Percentiles rank a stretch among this genome's conserved stretches.
Evolutionary conservation across 2,797 vertebrate species (phyloP).

Genomic region (Rhynchotus rufescens): DNA sequence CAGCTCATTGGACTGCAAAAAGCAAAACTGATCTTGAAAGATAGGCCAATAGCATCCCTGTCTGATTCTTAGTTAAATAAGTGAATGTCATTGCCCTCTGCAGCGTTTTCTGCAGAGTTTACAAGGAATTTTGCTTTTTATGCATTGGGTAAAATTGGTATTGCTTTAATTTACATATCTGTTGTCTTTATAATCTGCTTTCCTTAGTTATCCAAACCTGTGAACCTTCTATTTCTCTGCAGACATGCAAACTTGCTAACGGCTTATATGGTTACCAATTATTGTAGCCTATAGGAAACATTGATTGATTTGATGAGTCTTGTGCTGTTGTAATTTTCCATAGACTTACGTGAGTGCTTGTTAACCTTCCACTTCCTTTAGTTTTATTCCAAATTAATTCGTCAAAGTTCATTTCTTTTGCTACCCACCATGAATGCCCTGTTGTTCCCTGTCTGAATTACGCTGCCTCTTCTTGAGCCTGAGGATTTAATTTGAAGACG

Average conservation of each 20-base stretch:
- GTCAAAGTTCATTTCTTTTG: background rate
- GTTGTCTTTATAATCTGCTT: background rate
- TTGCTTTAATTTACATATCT: background rate
- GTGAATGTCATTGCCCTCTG: background rate
- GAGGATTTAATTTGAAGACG: background rate
- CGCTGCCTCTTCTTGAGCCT: background rate
- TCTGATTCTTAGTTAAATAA: background rate
- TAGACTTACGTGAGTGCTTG: background rate
- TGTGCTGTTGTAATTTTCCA: background rate
- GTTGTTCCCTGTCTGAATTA: background rate
- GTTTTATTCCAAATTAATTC: background rate
- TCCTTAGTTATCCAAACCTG: background rate
- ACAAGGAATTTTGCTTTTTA: background rate
- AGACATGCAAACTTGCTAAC: accelerated
- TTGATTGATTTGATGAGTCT: background rate
- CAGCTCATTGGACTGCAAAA: accelerated
- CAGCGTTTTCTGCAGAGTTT: background rate
- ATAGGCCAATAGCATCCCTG: too few species aligned
- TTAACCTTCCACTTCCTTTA: background rate
- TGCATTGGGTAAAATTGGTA: too few species aligned
- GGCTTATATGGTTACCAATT: background rate
- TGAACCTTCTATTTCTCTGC: background rate
- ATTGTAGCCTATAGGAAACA: background rate
- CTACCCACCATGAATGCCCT: background rate
- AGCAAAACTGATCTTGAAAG: background rate